Base-by-base conservation (phyloP, 2,113 vertebrate genomes). In the Etheostoma spectabile region DNA sequence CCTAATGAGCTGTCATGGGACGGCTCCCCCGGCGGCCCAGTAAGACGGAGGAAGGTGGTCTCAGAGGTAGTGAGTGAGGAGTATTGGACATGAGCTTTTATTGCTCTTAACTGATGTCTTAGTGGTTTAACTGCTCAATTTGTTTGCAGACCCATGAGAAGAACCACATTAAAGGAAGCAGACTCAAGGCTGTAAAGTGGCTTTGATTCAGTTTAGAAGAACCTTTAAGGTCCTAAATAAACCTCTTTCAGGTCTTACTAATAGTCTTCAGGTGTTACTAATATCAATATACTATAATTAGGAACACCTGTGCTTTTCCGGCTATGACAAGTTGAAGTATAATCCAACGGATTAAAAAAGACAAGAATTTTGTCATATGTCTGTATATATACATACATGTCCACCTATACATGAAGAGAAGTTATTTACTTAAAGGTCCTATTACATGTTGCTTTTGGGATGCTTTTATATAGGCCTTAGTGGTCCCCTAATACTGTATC, bases 1-100 rank as follows among this genome's bases (percentile, higher is more conserved):
- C 38, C 21, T 75, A 56, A 79, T 72, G 76, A 70, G 52, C 1
- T 62, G 76, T 67, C 60, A 66, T 16, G 8, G 65, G 35, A 8
- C 0, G 35, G 2, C 35, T n/a, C 53, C 48, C 53, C 70, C 53
- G 74, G 52, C 5, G 69, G 59, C 48, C 69, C 27, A 19, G 24
- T 13, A 62, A 55, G 38, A 13, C 61, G 62, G 56, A 68, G 79
- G 77, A 61, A 42, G 74, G 60, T 1, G 18, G 35, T 75, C 33
- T 59, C 59, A 53, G 52, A 6, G 52, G 59, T 1, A 12, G 6
- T 13, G 13, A 24, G 22, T 14, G 30, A 56, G 52, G 22, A 51
- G 45, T 3, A 21, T 22, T 45, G 21, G 52, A 7, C 45, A 57
- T n/a, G 2, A 65, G 16, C 1, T 13, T 35, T 35, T 6, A n/a